These are phyloP conservation scores for Maconellicoccus hirsutus DNA, from an alignment of 1,140 invertebrate species.

Conservation along the genomic window DNA sequence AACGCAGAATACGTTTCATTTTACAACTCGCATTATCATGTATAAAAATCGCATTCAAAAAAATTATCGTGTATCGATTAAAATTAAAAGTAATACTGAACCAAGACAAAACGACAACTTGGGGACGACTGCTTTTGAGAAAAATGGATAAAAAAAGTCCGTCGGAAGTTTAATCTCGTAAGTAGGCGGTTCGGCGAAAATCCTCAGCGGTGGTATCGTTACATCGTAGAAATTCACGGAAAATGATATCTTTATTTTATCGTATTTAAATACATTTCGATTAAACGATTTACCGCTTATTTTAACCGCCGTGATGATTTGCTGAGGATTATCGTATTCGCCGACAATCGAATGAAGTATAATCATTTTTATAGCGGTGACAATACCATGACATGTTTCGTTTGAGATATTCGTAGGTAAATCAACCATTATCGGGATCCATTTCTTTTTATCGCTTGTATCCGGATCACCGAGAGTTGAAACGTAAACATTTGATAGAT, in stretches of 20 bases:
- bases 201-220: conserved; percentile 39
- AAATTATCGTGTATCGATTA: neutral
- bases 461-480: conserved; percentile 25
- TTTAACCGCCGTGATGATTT: neutral
- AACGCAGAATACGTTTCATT: too few species aligned
- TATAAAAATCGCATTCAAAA: too few species aligned
- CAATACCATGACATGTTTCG: neutral
- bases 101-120: neutral
- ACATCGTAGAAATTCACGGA: conserved; percentile 49
- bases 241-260: conserved; percentile 32
- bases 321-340: conserved; percentile 36
- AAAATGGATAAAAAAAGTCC: conserved; percentile 61
- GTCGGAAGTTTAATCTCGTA: conserved; percentile 48
- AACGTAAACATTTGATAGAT: neutral
- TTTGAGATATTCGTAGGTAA: conserved; percentile 33
- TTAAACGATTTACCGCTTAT: neutral
- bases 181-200: conserved; percentile 45
- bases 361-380: conserved; percentile 31
- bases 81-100: neutral
- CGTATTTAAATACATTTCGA: neutral
- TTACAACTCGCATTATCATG: too few species aligned
- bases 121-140: conserved; percentile 25
- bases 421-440: conserved; percentile 35
- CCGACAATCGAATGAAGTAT: conserved; percentile 40
- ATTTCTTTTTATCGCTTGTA: conserved; percentile 30